Evolutionary conservation across 2,797 vertebrate species (phyloP).

Genomic region (Anguilla marmorata): DNA sequence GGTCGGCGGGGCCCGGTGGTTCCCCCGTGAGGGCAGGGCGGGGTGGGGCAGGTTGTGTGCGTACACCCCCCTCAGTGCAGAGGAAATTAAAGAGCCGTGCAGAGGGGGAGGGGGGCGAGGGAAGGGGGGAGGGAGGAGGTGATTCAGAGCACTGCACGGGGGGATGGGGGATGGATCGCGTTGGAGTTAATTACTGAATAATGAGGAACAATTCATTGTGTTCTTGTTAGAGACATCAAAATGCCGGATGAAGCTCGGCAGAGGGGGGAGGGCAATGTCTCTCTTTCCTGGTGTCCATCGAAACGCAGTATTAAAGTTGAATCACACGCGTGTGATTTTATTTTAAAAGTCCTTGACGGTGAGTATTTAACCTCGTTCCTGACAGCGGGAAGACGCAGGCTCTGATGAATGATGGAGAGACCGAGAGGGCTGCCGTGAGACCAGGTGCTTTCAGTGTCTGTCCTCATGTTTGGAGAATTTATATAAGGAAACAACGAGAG

Average conservation of each 20-base stretch:
- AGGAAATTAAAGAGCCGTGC: conserved; percentile 80
- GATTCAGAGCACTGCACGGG: conserved; percentile 72
- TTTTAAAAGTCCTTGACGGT: conserved; percentile 47
- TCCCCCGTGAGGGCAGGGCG: conserved; percentile 36
- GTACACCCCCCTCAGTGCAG: conserved; percentile 57
- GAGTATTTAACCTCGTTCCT: conserved; percentile 37
- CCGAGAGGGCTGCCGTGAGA: conserved; percentile 36
- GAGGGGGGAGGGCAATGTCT: conserved; percentile 43
- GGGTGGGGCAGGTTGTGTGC: conserved; percentile 38
- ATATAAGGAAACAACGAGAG: conserved; percentile 55
- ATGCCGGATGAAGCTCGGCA: conserved; percentile 63
- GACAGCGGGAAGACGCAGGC: conserved; percentile 48
- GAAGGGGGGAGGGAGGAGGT: conserved; percentile 62
- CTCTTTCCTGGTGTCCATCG: conserved; percentile 51
- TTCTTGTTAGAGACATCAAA: conserved; percentile 83
- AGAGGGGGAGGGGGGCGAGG: conserved; percentile 62
- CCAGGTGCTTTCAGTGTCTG: conserved; percentile 57
- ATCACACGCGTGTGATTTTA: conserved; percentile 29
- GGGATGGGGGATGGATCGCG: conserved; percentile 65
- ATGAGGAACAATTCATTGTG: conserved; percentile 86
- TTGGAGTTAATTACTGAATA: conserved; percentile 86
- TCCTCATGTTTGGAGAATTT: conserved; percentile 47
- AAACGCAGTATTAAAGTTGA: conserved; percentile 56
- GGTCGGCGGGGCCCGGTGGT: conserved; percentile 45
- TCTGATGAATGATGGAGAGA: conserved; percentile 50